A percentile compares a stretch with the other conserved stretches of the same genome.
Evolutionary conservation across 92 coral and sea anemone genomes (phyloP).

Genomic region (Nematostella vectensis): DNA sequence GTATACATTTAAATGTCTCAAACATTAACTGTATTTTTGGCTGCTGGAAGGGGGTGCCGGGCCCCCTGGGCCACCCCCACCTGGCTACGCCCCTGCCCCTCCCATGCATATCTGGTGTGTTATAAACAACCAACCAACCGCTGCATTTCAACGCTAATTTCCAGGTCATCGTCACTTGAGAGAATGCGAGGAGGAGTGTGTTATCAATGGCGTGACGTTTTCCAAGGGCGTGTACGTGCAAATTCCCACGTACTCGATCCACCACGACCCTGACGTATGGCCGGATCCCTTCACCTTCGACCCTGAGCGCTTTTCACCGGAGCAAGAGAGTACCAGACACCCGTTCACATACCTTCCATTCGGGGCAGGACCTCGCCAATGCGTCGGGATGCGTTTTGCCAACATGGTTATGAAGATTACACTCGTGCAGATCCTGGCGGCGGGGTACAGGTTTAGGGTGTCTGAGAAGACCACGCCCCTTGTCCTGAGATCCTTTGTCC

Average conservation of each 20-base stretch:
- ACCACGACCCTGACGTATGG: slow-evolving; percentile 44
- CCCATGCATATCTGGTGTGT: no score
- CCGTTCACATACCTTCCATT: slow-evolving; percentile 24
- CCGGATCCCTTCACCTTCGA: slow-evolving; percentile 35
- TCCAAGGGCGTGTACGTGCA: slow-evolving; percentile 28
- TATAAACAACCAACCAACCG: no score
- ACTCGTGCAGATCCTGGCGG: slow-evolving; percentile 11
- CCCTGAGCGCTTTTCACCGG: slow-evolving; percentile 26
- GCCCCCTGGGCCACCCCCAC: no score
- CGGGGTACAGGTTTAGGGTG: slow-evolving; percentile 14
- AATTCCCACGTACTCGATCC: slow-evolving; percentile 30
- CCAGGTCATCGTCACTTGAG: slow-evolving; percentile 44
- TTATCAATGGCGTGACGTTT: slow-evolving; percentile 26
- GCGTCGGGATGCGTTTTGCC: slow-evolving; percentile 19
- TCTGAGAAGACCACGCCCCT: slow-evolving; percentile 9
- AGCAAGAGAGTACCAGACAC: slow-evolving; percentile 14
- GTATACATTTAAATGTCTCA: no score
- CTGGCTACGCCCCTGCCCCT: no score
- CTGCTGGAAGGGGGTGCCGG: no score
- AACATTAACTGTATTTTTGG: no score
- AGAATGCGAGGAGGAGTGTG: slow-evolving; percentile 26
- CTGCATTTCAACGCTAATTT: no score
- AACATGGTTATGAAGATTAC: slow-evolving; percentile 24
- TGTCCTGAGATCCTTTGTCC: slow-evolving; percentile 4
- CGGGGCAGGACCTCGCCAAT: slow-evolving; percentile 28